Conservation (phyloP, 2,113 vertebrate species). For the Eclectus roratus region DNA sequence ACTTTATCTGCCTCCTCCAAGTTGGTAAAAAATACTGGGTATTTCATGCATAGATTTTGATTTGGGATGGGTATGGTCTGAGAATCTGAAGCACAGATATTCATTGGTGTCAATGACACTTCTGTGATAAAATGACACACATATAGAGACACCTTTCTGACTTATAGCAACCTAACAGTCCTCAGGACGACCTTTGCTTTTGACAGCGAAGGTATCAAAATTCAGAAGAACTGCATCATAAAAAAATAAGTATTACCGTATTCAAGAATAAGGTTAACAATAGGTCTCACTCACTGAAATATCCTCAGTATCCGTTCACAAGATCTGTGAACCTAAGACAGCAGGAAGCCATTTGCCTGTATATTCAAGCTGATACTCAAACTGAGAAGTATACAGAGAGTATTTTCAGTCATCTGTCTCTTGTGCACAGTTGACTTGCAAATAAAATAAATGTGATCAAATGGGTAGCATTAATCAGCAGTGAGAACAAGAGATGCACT, state of each 20-base stretch:
- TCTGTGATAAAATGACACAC: background rate
- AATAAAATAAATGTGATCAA: background rate
- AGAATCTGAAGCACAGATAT: background rate
- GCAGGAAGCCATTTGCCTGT: background rate
- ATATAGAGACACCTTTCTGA: background rate
- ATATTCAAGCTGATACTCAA: background rate
- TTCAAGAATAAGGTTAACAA: background rate
- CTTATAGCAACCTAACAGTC: background rate
- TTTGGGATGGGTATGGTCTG: background rate
- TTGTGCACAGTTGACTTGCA: background rate
- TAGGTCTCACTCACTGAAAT: background rate
- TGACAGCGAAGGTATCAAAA: background rate
- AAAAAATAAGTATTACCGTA: background rate
- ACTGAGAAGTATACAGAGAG: background rate
- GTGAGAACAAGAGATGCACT: background rate
- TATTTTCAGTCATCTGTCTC: conserved; percentile 18
- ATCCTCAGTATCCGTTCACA: background rate
- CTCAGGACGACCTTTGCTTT: background rate
- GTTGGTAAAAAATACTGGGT: background rate
- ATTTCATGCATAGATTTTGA: background rate
- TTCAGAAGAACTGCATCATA: background rate
- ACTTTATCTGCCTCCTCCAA: background rate
- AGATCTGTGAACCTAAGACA: background rate
- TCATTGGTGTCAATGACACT: background rate
- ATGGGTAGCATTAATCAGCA: background rate